phyloP scores from a whole-genome alignment of 2,888 invertebrate genomes.

The Lycophotia porphyrea region DNA sequence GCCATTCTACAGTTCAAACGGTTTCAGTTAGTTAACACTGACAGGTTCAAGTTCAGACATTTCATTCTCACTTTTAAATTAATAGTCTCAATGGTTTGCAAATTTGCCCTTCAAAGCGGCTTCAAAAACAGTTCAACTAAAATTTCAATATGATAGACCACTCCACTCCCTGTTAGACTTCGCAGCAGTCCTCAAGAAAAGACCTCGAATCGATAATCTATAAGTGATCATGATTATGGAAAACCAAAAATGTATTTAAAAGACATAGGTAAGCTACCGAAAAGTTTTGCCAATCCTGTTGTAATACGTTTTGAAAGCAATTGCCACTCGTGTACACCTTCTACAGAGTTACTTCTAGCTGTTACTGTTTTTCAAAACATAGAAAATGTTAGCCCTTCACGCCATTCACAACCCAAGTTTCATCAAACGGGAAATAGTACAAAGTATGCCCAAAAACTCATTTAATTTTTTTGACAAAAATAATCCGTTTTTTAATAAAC shows the following conservation, averaged over 20 bases:
- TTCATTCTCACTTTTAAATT: background rate
- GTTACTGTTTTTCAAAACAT: background rate
- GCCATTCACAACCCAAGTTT: constrained; percentile 40
- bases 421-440: constrained; percentile 26
- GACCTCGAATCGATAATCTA: background rate
- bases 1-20: background rate
- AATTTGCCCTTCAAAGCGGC: background rate
- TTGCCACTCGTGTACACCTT: background rate
- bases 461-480: constrained; percentile 22
- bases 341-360: background rate
- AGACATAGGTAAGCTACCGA: background rate
- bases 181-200: background rate
- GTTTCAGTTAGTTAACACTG: background rate
- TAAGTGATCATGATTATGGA: too few species aligned
- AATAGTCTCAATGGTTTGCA: background rate
- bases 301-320: background rate
- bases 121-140: background rate
- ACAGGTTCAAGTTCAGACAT: background rate
- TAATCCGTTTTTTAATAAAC: constrained; percentile 62
- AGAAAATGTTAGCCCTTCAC: background rate
- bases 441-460: constrained; percentile 23
- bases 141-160: background rate
- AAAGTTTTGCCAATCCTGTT: background rate
- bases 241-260: background rate
- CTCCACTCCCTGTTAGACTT: background rate